These are phyloP conservation scores for Pampusana beccarii DNA, from an alignment of 2,113 vertebrate species.

Conservation along the genomic window DNA sequence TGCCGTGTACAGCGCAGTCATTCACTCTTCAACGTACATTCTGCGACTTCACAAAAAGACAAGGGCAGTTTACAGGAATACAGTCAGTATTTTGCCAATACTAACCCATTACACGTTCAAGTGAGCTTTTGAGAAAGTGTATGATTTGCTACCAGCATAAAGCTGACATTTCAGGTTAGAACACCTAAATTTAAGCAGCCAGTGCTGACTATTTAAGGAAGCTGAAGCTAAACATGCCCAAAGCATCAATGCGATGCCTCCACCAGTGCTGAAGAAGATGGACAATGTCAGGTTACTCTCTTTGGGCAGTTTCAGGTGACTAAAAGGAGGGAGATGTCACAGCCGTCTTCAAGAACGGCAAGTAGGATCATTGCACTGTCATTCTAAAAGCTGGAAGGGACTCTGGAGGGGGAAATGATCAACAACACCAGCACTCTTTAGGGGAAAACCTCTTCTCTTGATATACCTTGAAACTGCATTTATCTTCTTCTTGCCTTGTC, in stretches of 20 bases:
- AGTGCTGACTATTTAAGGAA: not conserved
- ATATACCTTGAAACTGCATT: not conserved
- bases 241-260: rapidly evolving
- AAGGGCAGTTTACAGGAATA: not conserved
- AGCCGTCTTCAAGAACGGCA: not conserved
- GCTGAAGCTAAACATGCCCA: not conserved
- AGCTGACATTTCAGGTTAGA: not conserved
- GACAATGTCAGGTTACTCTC: not conserved
- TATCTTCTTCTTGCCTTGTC: not conserved
- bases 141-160: not conserved
- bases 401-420: not conserved
- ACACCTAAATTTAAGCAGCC: not conserved
- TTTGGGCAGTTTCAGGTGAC: not conserved
- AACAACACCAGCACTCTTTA: not conserved
- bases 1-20: not conserved
- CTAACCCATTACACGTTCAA: not conserved
- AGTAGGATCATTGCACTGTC: not conserved
- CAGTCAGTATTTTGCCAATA: not conserved
- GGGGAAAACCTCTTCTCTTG: not conserved
- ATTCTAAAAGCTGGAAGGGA: not conserved
- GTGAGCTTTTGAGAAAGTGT: not conserved
- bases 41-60: not conserved
- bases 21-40: rapidly evolving
- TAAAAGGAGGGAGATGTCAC: not conserved
- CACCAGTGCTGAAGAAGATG: not conserved